A percentile compares a stretch with the other conserved stretches of the same genome.
These are phyloP conservation scores for Zygaena filipendulae DNA, from an alignment of 2,888 invertebrate genomes.

Conservation along the genomic window DNA sequence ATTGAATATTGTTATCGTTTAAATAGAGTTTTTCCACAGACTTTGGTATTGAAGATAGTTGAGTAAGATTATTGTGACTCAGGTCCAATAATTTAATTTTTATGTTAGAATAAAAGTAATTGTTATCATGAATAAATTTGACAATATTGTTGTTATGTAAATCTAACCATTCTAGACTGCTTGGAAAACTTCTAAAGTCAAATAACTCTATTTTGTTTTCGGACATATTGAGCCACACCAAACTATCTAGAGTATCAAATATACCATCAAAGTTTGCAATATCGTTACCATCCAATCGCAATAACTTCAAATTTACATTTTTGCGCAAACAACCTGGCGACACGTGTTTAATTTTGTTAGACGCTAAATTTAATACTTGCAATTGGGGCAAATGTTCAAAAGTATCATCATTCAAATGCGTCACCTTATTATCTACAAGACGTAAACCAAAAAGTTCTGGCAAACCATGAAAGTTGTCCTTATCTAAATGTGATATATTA, in stretches of 20 bases:
- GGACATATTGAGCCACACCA: slow-evolving; percentile 84
- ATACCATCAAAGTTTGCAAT: slow-evolving; percentile 77
- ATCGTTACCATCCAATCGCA: slow-evolving; percentile 83
- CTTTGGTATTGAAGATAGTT: slow-evolving; percentile 77
- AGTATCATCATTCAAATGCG: slow-evolving; percentile 77
- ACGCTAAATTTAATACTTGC: slow-evolving; percentile 82
- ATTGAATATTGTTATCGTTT: slow-evolving; percentile 78
- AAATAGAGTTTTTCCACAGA: slow-evolving; percentile 78
- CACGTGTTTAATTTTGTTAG: slow-evolving; percentile 79
- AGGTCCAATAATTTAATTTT: slow-evolving; percentile 79
- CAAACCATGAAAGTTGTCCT: slow-evolving; percentile 79
- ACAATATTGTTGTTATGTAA: slow-evolving; percentile 80
- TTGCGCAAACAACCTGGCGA: slow-evolving; percentile 79
- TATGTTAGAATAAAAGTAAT: slow-evolving; percentile 59
- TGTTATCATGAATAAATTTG: slow-evolving; percentile 62
- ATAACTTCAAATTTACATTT: slow-evolving; percentile 76
- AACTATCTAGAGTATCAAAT: slow-evolving; percentile 74
- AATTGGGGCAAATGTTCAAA: slow-evolving; percentile 79
- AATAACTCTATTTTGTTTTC: slow-evolving; percentile 80
- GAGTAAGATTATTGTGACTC: slow-evolving; percentile 76
- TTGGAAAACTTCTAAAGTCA: slow-evolving; percentile 80
- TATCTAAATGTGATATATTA: slow-evolving; percentile 75
- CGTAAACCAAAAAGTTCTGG: slow-evolving; percentile 80
- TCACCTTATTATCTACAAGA: slow-evolving; percentile 83
- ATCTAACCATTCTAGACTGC: slow-evolving; percentile 81